These are phyloP conservation scores for Drosophila subpulchrella DNA, from an alignment of 1,140 invertebrate genomes.

Conservation along the genomic window DNA sequence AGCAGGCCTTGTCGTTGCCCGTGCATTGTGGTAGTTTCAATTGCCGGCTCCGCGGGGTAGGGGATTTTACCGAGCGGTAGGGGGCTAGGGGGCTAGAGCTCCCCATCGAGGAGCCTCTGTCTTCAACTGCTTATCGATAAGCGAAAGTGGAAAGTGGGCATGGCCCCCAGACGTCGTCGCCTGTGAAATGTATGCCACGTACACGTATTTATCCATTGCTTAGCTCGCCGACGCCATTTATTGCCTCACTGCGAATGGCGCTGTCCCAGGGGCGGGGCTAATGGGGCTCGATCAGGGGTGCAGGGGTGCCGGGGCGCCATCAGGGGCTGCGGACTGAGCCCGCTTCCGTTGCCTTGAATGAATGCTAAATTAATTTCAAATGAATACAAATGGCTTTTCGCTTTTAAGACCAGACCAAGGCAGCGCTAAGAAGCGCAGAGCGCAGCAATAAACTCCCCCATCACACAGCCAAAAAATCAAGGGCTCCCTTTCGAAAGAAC, in stretches of 20 bases:
- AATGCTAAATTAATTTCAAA: conserved; percentile 84
- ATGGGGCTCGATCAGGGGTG: conserved; percentile 3
- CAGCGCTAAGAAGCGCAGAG: conserved; percentile 40
- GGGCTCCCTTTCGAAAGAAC: conserved; percentile 4
- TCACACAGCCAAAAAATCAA: conserved; percentile 26
- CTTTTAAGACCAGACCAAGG: conserved; percentile 72
- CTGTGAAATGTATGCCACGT: conserved; percentile 77
- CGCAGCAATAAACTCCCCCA: conserved; percentile 49
- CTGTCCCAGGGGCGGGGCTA: conserved; percentile 14
- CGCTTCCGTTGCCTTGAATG: conserved; percentile 74
- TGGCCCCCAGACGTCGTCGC: conserved; percentile 47
- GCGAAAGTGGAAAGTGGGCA: conserved; percentile 47
- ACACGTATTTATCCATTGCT: conserved; percentile 83
- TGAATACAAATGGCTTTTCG: conserved; percentile 83
- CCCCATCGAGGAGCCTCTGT: conserved; percentile 3
- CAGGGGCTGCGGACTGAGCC: conserved; percentile 9
- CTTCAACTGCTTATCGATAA: conserved; percentile 81
- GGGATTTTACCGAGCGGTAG: background rate
- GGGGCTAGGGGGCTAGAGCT: background rate
- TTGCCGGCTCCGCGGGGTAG: conserved; percentile 32
- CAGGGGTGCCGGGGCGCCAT: background rate
- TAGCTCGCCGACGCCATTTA: conserved; percentile 74
- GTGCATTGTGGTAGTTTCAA: conserved; percentile 71
- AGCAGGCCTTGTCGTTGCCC: conserved; percentile 43
- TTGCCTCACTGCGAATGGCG: conserved; percentile 45